phyloP scores from a whole-genome alignment of 2,113 vertebrate genomes.

The Lutjanus erythropterus region DNA sequence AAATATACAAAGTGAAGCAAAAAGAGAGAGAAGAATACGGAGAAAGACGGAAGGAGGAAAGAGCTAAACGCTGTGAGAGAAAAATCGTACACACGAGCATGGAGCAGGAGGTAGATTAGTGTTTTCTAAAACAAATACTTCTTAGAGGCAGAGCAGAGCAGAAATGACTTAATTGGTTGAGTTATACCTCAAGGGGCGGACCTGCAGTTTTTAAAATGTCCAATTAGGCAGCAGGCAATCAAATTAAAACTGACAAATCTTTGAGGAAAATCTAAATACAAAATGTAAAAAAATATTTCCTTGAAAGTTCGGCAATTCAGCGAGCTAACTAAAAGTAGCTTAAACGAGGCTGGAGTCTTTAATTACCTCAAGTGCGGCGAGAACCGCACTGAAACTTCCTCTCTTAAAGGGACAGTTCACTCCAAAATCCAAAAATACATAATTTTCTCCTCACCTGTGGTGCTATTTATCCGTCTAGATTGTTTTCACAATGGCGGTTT shows the following conservation, averaged over 20 bases:
- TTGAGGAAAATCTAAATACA: not conserved
- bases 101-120: conserved; percentile 13
- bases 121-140: conserved; percentile 47
- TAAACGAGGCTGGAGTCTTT: not conserved
- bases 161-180: conserved; percentile 20
- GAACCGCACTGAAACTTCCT: too few species aligned
- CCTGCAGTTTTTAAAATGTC: not conserved
- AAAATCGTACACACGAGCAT: conserved; percentile 1
- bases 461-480: too few species aligned
- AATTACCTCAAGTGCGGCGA: not conserved
- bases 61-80: not conserved
- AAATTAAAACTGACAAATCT: not conserved
- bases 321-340: not conserved
- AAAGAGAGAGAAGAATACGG: not conserved
- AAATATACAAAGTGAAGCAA: conserved; percentile 36
- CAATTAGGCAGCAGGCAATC: conserved; percentile 1
- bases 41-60: not conserved
- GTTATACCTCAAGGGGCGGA: conserved; percentile 12
- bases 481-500: too few species aligned
- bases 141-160: conserved; percentile 23
- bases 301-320: not conserved
- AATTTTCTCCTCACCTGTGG: too few species aligned
- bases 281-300: not conserved
- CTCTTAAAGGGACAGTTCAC: too few species aligned
- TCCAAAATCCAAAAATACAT: too few species aligned